Percentiles rank a stretch among this genome's conserved stretches.
Evolutionary conservation across 1,140 invertebrate genomes (phyloP).

Genomic region (Drosophila baimaii): DNA sequence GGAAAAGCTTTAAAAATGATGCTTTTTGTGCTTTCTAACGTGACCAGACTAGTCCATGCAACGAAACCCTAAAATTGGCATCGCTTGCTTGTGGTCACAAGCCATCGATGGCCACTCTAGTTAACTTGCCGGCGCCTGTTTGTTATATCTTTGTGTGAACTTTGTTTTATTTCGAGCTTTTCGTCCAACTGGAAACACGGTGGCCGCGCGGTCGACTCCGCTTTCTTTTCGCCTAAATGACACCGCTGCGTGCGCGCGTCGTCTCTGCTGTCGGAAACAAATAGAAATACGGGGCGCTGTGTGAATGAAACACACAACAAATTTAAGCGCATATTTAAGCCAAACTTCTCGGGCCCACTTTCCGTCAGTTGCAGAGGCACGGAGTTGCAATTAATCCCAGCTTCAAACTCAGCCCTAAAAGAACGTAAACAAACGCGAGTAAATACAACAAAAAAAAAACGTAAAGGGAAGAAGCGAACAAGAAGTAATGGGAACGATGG

Average conservation of each 20-base stretch:
- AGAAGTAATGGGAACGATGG: conserved; percentile 23
- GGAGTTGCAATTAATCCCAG: conserved; percentile 15
- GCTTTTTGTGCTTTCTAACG: no score
- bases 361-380: neutral
- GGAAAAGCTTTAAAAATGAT: no score
- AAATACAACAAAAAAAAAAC: conserved; percentile 9
- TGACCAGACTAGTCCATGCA: no score
- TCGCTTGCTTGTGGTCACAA: no score
- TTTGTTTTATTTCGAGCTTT: conserved; percentile 11
- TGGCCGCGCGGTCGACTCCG: conserved; percentile 6
- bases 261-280: conserved; percentile 9
- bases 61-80: no score
- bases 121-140: neutral
- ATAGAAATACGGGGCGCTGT: neutral
- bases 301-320: conserved; percentile 12
- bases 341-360: neutral
- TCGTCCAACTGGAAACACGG: conserved; percentile 10
- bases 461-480: conserved; percentile 2
- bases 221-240: conserved; percentile 15
- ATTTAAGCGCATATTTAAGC: conserved; percentile 1
- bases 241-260: conserved; percentile 7
- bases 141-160: conserved; percentile 6
- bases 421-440: conserved; percentile 50
- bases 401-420: conserved; percentile 5
- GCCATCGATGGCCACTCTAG: no score